Percentiles rank a stretch among this genome's conserved stretches.
Conservation (phyloP, 2,113 vertebrate species). For the Cyrtonyx montezumae region DNA sequence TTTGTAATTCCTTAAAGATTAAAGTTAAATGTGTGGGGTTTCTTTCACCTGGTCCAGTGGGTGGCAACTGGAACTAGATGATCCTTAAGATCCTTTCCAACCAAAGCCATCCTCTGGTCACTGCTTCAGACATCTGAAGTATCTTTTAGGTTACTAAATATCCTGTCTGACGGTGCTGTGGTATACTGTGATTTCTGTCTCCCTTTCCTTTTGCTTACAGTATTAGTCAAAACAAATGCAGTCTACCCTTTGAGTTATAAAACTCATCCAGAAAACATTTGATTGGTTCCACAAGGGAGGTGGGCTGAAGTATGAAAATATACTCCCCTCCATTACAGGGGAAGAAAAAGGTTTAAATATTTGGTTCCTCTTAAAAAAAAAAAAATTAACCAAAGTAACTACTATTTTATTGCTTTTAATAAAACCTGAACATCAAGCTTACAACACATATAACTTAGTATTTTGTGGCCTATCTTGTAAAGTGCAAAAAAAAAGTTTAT, state of each 20-base stretch:
- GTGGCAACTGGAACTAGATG: too few relatives aligned
- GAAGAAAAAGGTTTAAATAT: not conserved
- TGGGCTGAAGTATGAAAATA: not conserved
- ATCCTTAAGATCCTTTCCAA: too few relatives aligned
- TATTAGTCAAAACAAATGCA: not conserved
- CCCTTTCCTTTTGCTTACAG: not conserved
- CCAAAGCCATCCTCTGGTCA: too few relatives aligned
- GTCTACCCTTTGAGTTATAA: not conserved
- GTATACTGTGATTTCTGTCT: not conserved
- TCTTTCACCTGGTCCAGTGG: too few relatives aligned
- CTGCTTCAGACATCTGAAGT: not conserved
- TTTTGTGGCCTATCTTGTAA: not conserved
- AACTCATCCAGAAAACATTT: not conserved
- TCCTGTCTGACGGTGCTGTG: not conserved
- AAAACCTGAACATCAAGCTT: not conserved
- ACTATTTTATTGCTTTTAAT: not conserved
- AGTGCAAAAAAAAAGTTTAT: not conserved
- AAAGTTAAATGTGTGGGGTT: not conserved
- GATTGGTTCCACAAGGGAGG: not conserved
- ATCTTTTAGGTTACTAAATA: not conserved
- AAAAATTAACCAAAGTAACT: not conserved
- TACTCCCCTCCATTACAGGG: not conserved
- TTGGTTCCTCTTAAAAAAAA: not conserved
- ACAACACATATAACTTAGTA: not conserved
- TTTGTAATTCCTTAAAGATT: not conserved